Percentiles rank a stretch among this genome's conserved stretches.
Conservation (phyloP, 2,113 vertebrate species). For the Mirounga angustirostris region DNA sequence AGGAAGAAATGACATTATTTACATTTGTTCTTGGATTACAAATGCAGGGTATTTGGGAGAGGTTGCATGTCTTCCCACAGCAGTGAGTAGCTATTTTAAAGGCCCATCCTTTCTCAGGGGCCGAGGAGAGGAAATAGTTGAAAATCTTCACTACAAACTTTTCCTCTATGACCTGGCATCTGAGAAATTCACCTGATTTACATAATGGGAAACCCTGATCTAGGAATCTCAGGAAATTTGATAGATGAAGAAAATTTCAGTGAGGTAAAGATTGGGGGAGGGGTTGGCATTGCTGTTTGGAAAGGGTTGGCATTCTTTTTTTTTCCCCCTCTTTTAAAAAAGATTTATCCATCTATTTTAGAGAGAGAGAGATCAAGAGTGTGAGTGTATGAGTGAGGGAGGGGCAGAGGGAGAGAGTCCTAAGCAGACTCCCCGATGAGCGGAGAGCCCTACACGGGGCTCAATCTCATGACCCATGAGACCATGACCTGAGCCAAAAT, state of each 20-base stretch:
- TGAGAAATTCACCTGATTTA: background rate
- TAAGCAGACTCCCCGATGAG: background rate
- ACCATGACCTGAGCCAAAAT: background rate
- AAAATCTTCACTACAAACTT: background rate
- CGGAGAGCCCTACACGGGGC: background rate
- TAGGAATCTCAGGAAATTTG: background rate
- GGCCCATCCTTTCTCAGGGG: background rate
- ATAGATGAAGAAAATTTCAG: conserved; percentile 15
- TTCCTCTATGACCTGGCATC: background rate
- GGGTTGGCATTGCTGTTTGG: background rate
- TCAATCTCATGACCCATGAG: background rate
- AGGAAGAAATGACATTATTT: background rate
- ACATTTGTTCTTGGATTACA: background rate
- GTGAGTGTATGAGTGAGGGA: background rate
- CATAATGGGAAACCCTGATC: background rate
- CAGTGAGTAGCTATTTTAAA: background rate
- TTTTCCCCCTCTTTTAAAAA: background rate
- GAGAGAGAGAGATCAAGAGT: background rate
- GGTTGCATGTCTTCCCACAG: background rate
- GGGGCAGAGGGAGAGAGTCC: background rate
- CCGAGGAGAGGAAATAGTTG: background rate
- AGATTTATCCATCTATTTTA: background rate
- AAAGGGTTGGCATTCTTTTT: background rate
- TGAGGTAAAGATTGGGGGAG: background rate
- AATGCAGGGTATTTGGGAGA: background rate